phyloP scores from a whole-genome alignment of 1,140 invertebrate species.

The Heliconius eleuchia region DNA sequence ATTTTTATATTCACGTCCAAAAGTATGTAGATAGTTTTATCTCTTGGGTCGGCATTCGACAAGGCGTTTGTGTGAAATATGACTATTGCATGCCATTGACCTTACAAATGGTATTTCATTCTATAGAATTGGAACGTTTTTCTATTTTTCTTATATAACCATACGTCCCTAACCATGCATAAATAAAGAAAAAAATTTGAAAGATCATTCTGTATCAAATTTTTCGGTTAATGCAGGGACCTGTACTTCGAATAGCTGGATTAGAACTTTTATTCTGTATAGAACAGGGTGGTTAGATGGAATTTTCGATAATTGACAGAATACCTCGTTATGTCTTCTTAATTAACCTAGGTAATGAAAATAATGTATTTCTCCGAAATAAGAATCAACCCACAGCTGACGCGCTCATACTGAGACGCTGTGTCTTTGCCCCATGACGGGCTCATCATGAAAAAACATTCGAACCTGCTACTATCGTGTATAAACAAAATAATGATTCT shows the following conservation, averaged over 20 bases:
- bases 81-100: conserved; percentile 38
- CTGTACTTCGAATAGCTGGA: too few relatives aligned
- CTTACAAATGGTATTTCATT: conserved; percentile 27
- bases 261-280: too few relatives aligned
- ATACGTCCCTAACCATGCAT: not conserved
- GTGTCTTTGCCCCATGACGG: too few relatives aligned
- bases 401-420: too few relatives aligned
- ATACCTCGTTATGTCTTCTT: too few relatives aligned
- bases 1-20: conserved; percentile 7
- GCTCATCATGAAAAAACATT: too few relatives aligned
- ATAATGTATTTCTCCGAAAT: too few relatives aligned
- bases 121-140: not conserved
- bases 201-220: not conserved
- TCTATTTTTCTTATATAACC: not conserved
- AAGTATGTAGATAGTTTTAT: conserved; percentile 16
- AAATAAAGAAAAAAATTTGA: not conserved
- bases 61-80: conserved; percentile 38
- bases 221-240: not conserved
- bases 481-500: not conserved
- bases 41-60: conserved; percentile 30
- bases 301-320: too few relatives aligned
- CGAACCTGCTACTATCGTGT: too few relatives aligned
- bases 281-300: too few relatives aligned
- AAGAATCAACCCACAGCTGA: too few relatives aligned
- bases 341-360: too few relatives aligned